Evolutionary conservation across 2,888 invertebrate genomes (phyloP).

Genomic region (Stramonita haemastoma): DNA sequence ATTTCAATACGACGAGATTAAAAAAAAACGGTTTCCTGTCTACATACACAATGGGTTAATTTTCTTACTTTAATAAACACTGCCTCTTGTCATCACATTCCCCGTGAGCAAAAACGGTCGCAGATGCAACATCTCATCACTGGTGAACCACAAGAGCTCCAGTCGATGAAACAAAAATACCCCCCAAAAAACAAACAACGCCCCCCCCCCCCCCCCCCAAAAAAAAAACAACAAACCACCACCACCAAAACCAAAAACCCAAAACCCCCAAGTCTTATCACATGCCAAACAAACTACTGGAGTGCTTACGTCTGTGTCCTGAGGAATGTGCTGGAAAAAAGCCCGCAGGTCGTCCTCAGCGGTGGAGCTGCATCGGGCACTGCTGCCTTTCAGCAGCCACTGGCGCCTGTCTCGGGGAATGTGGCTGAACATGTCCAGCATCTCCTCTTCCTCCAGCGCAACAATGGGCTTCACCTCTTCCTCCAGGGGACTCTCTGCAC

Average conservation of each 20-base stretch:
- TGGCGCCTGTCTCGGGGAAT: conserved; percentile 34
- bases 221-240: too few species aligned
- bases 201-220: too few species aligned
- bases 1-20: too few species aligned
- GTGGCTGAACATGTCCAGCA: conserved; percentile 4
- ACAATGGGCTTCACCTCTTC: conserved; percentile 9
- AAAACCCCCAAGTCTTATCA: background rate
- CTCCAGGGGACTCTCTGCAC: conserved; percentile 30
- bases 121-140: too few species aligned
- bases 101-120: too few species aligned
- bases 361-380: background rate
- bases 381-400: conserved; percentile 39
- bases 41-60: too few species aligned
- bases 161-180: background rate
- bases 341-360: conserved; percentile 29
- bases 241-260: too few species aligned
- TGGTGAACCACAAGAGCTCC: too few species aligned
- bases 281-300: background rate
- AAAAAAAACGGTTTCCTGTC: too few species aligned
- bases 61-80: too few species aligned
- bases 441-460: background rate
- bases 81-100: too few species aligned
- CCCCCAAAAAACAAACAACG: background rate
- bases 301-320: conserved; percentile 42
- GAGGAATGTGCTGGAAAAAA: conserved; percentile 47